Conservation (phyloP, 2,888 invertebrate species). For the Aphrophora alni region DNA sequence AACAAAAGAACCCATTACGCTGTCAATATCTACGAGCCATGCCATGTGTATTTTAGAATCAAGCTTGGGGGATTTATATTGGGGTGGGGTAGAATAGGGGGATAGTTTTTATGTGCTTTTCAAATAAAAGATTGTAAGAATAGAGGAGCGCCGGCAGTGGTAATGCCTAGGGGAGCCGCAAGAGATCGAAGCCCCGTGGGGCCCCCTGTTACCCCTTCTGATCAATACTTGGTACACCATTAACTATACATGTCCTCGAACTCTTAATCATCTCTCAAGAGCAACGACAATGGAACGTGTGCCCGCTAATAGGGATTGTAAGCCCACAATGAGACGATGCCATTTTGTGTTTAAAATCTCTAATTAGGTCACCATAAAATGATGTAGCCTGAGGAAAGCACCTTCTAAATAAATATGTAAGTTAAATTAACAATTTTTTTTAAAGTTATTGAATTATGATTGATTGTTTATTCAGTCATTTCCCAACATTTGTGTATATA, state of each 20-base stretch:
- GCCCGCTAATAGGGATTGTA: neutral
- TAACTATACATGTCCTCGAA: neutral
- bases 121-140: constrained; percentile 37
- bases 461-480: too few relatives aligned
- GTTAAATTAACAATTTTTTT: too few relatives aligned
- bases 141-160: constrained; percentile 30
- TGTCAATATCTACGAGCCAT: constrained; percentile 35
- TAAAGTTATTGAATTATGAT: too few relatives aligned
- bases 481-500: too few relatives aligned
- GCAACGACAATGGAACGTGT: neutral
- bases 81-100: constrained; percentile 2
- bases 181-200: neutral
- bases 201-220: neutral
- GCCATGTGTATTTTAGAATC: constrained; percentile 35
- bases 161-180: neutral
- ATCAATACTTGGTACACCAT: neutral
- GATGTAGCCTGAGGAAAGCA: too few relatives aligned
- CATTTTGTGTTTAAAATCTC: too few relatives aligned
- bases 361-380: too few relatives aligned
- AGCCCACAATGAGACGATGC: too few relatives aligned
- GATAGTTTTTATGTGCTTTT: constrained; percentile 34
- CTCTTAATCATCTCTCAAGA: neutral
- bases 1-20: constrained; percentile 37
- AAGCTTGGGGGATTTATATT: neutral
- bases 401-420: too few relatives aligned